phyloP scores from a whole-genome alignment of 2,797 vertebrate genomes.

The Onychomys leucogaster region DNA sequence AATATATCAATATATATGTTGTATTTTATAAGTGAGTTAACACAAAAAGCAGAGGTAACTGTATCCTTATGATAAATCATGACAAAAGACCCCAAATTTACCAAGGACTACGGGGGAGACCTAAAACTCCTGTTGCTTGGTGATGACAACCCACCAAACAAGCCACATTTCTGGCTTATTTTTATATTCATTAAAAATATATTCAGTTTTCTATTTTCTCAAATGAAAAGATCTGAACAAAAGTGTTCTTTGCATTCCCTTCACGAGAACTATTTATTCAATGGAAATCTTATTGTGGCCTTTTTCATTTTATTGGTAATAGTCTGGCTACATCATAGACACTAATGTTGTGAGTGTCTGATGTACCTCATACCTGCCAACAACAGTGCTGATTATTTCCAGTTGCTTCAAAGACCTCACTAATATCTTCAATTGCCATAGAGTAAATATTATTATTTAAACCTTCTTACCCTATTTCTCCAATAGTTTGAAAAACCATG shows the following conservation, averaged over 20 bases:
- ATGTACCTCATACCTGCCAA: constrained; percentile 42
- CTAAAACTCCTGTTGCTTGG: background rate
- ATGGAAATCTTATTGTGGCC: constrained; percentile 63
- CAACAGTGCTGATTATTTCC: constrained; percentile 50
- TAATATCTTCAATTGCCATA: constrained; percentile 32
- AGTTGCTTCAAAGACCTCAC: constrained; percentile 53
- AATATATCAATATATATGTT: background rate
- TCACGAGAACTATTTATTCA: constrained; percentile 68
- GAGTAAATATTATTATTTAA: constrained; percentile 61
- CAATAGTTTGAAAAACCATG: constrained; percentile 52
- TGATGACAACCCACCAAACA: background rate
- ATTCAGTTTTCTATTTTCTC: constrained; percentile 48
- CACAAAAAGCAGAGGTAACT: background rate
- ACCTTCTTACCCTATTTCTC: constrained; percentile 10
- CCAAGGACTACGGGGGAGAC: background rate
- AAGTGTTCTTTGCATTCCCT: constrained; percentile 48
- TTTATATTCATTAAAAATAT: constrained; percentile 34
- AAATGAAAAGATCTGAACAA: constrained; percentile 53
- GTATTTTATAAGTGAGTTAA: background rate
- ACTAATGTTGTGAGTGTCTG: constrained; percentile 36
- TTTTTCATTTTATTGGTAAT: constrained; percentile 70
- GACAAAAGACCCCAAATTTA: background rate
- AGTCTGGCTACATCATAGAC: constrained; percentile 52
- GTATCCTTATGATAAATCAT: background rate
- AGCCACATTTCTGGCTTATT: background rate